These are phyloP conservation scores for Cristatella mucedo DNA, from an alignment of 2,888 invertebrate genomes.

Conservation along the genomic window DNA sequence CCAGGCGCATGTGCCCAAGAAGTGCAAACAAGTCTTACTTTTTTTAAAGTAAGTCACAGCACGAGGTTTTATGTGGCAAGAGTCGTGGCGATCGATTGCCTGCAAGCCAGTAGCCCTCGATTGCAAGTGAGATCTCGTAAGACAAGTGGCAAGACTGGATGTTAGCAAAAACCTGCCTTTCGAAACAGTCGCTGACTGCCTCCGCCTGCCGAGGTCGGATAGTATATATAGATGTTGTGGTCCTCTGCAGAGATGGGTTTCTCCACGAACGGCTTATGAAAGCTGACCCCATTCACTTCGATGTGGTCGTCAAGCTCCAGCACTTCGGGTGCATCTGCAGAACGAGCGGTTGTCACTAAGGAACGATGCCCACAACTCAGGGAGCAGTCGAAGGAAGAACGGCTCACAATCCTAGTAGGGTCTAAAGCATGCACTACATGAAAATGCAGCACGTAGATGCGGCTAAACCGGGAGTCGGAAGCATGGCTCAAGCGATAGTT, in stretches of 20 bases:
- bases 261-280: slow-evolving; percentile 97
- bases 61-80: neutral
- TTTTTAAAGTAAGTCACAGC: no score
- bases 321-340: no score
- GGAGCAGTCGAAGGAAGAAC: no score
- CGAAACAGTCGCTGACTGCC: slow-evolving; percentile 92
- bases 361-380: no score
- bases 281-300: slow-evolving; percentile 75
- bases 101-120: neutral
- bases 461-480: no score
- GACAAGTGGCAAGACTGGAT: neutral
- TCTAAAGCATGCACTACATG: no score
- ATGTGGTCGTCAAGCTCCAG: slow-evolving; percentile 85
- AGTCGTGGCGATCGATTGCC: neutral
- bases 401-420: no score
- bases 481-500: no score
- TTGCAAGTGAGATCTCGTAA: neutral
- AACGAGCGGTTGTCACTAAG: no score
- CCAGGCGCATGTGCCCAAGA: no score
- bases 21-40: no score
- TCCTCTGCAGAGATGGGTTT: slow-evolving; percentile 98
- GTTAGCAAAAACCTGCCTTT: slow-evolving; percentile 54
- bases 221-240: slow-evolving; percentile 98
- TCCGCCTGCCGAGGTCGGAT: slow-evolving; percentile 89
- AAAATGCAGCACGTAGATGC: no score